Percentiles rank a stretch among this genome's conserved stretches.
These are phyloP conservation scores for Criorhina ranunculi DNA, from an alignment of 2,888 invertebrate species.

Conservation along the genomic window DNA sequence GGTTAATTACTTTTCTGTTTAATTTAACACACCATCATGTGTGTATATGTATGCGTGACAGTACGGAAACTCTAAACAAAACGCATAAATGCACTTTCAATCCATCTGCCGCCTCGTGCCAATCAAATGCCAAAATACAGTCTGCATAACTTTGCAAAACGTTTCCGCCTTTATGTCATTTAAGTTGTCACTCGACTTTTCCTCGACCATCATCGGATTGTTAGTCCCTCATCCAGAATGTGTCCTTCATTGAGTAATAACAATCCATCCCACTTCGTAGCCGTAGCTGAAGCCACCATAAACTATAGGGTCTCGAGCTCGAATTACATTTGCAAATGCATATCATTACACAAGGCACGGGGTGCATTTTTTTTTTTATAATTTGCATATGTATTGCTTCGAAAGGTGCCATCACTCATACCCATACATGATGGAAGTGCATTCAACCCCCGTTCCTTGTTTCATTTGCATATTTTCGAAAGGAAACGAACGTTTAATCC, in stretches of 20 bases:
- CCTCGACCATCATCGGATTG: neutral
- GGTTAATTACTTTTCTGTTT: neutral
- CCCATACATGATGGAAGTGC: conserved; percentile 38
- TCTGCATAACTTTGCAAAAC: conserved; percentile 53
- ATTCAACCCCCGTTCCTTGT: conserved; percentile 53
- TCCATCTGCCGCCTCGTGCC: conserved; percentile 62
- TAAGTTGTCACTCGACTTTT: conserved; percentile 46
- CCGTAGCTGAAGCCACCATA: conserved; percentile 9
- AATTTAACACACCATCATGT: neutral
- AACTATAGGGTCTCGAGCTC: conserved; percentile 43
- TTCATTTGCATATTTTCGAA: conserved; percentile 51
- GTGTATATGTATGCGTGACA: neutral
- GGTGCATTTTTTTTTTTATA: conserved; percentile 49
- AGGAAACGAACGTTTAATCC: conserved; percentile 40
- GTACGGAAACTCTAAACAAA: conserved; percentile 7
- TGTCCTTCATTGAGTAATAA: conserved; percentile 5
- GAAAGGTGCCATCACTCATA: conserved; percentile 41
- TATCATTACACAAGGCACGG: conserved; percentile 59
- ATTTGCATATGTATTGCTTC: conserved; percentile 55
- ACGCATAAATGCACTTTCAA: conserved; percentile 17
- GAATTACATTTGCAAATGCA: conserved; percentile 35
- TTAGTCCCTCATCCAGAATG: conserved; percentile 16
- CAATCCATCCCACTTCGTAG: conserved; percentile 39
- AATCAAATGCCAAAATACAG: conserved; percentile 38
- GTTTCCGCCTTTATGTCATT: conserved; percentile 61